Evolutionary conservation across 2,113 vertebrate genomes (phyloP).

Genomic region (Hystrix brachyura): DNA sequence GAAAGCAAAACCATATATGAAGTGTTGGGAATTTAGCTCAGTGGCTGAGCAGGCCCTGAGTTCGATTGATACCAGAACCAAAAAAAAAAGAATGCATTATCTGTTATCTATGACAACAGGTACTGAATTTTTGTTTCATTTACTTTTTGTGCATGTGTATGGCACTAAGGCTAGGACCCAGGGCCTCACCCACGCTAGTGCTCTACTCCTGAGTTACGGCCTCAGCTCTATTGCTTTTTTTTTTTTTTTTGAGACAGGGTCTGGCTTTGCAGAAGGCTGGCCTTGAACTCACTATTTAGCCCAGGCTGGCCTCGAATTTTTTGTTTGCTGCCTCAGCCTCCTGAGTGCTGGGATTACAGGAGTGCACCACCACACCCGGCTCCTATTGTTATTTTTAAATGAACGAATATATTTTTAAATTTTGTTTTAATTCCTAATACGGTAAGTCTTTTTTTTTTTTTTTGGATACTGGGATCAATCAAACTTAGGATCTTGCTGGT

Average conservation of each 20-base stretch:
- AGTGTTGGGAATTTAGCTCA: background rate
- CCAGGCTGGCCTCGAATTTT: too few species aligned
- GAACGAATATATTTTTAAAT: background rate
- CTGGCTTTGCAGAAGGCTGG: too few species aligned
- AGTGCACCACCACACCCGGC: too few species aligned
- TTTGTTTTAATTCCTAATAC: constrained; percentile 51
- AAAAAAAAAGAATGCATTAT: background rate
- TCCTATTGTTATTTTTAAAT: background rate
- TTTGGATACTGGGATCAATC: background rate
- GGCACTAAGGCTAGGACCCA: background rate
- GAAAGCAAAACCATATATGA: constrained; percentile 32
- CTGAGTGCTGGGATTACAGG: too few species aligned
- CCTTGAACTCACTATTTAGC: too few species aligned
- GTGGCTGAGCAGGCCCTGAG: too few species aligned
- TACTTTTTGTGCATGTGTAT: background rate
- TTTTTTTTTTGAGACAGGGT: too few species aligned
- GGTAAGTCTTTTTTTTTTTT: background rate
- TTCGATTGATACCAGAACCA: too few species aligned
- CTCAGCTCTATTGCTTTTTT: background rate
- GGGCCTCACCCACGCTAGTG: too few species aligned
- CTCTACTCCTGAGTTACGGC: background rate
- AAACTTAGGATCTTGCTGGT: background rate
- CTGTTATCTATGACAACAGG: background rate
- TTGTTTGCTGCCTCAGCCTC: too few species aligned
- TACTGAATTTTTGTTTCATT: background rate